These are phyloP conservation scores for Neodiprion pinetum DNA, from an alignment of 1,140 invertebrate species.

Conservation along the genomic window DNA sequence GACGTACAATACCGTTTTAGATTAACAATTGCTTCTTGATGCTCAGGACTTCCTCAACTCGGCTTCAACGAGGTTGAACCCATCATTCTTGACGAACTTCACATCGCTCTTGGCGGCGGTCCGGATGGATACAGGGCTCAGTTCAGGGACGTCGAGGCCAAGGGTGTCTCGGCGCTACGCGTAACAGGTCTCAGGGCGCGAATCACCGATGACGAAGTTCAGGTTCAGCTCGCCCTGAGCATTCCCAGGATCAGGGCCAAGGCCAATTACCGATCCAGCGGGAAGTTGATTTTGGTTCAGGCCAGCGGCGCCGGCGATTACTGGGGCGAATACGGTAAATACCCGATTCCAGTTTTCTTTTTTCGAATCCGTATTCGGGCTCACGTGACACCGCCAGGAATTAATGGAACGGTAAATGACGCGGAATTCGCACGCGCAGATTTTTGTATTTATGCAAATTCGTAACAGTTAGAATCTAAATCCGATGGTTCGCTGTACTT, in stretches of 20 bases:
- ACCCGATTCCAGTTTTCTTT: background rate
- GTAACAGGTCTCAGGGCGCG: constrained; percentile 73
- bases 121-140: constrained; percentile 80
- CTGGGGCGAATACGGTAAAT: constrained; percentile 84
- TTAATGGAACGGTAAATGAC: no score
- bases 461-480: no score
- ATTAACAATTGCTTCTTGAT: background rate
- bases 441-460: no score
- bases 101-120: constrained; percentile 77
- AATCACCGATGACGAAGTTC: constrained; percentile 67
- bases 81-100: constrained; percentile 79
- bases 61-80: constrained; percentile 70
- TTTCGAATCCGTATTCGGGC: background rate
- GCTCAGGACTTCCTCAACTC: constrained; percentile 50
- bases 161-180: constrained; percentile 78
- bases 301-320: constrained; percentile 84
- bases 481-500: no score
- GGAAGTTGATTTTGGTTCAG: constrained; percentile 77
- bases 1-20: background rate
- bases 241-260: constrained; percentile 79
- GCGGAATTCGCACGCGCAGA: no score
- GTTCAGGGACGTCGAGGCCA: constrained; percentile 79
- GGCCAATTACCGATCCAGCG: constrained; percentile 79
- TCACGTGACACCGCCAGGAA: no score
- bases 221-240: constrained; percentile 78